Percentiles rank a stretch among this genome's conserved stretches.
Evolutionary conservation across 2,797 vertebrate genomes (phyloP).

Genomic region (Lycodopsis pacificus): DNA sequence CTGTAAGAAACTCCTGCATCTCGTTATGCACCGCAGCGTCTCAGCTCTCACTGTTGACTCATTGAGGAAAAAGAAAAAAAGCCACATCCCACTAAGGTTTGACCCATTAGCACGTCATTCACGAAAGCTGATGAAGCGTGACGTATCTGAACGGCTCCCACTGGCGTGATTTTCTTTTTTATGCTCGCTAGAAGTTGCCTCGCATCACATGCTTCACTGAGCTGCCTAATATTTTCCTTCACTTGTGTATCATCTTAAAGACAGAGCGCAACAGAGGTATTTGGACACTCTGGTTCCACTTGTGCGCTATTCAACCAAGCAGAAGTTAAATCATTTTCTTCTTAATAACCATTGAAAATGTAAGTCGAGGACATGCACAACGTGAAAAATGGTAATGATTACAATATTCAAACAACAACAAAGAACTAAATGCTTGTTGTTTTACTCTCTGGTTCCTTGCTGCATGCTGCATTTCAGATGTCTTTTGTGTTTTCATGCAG

Average conservation of each 20-base stretch:
- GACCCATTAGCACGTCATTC: slow-evolving; percentile 70
- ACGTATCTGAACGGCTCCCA: slow-evolving; percentile 68
- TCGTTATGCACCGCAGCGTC: slow-evolving; percentile 37
- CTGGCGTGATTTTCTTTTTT: slow-evolving; percentile 64
- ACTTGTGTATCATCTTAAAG: slow-evolving; percentile 55
- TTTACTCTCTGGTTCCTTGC: neutral
- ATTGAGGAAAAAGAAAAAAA: slow-evolving; percentile 47
- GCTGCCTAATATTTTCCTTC: slow-evolving; percentile 69
- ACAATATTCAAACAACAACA: slow-evolving; percentile 2
- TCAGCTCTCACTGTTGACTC: slow-evolving; percentile 46
- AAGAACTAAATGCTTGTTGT: slow-evolving; percentile 2
- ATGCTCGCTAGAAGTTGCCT: slow-evolving; percentile 66
- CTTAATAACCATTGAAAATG: neutral
- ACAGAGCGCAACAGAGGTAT: slow-evolving; percentile 28
- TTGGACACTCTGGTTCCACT: neutral
- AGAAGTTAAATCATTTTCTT: neutral
- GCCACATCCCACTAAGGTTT: slow-evolving; percentile 45
- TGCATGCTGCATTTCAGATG: neutral
- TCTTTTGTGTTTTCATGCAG: neutral
- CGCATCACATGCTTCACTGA: slow-evolving; percentile 75
- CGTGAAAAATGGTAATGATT: neutral
- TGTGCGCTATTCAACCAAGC: neutral
- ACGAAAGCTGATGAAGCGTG: slow-evolving; percentile 70
- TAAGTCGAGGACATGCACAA: neutral
- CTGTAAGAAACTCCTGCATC: neutral